Conservation (phyloP, 2,888 invertebrate genomes). For the Punctoribates punctum region DNA sequence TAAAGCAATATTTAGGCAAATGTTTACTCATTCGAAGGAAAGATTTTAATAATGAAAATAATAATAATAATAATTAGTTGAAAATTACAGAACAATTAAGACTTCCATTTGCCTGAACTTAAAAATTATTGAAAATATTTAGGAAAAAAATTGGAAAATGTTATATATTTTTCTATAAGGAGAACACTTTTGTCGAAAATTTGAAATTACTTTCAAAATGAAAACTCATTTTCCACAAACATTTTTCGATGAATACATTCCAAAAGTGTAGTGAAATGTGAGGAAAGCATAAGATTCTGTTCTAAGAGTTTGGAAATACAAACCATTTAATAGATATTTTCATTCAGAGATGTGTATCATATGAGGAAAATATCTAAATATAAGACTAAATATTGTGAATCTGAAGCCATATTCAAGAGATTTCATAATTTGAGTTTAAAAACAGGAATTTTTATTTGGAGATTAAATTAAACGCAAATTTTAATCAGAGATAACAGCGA, state of each 20-base stretch:
- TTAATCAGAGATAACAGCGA: background rate
- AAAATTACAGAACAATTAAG: conserved; percentile 21
- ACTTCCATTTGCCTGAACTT: conserved; percentile 31
- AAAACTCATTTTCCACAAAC: background rate
- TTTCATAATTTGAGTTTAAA: background rate
- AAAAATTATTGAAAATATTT: conserved; percentile 22
- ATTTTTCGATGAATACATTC: background rate
- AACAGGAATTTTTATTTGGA: background rate
- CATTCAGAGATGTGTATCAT: no score
- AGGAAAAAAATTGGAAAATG: conserved; percentile 28
- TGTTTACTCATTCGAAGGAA: conserved; percentile 10
- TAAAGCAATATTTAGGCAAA: conserved; percentile 36
- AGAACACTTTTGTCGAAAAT: conserved; percentile 35
- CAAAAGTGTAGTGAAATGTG: no score
- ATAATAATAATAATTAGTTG: conserved; percentile 14
- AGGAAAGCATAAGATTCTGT: no score
- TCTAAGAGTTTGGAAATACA: no score
- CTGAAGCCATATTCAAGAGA: no score
- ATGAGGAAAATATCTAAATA: no score
- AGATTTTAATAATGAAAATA: conserved; percentile 14
- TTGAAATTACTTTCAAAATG: background rate
- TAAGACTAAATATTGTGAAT: no score
- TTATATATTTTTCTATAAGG: conserved; percentile 36
- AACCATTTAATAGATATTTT: no score
- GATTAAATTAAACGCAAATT: background rate